Conservation (phyloP, 2,797 vertebrate genomes). For the Gambusia yucatana region DNA sequence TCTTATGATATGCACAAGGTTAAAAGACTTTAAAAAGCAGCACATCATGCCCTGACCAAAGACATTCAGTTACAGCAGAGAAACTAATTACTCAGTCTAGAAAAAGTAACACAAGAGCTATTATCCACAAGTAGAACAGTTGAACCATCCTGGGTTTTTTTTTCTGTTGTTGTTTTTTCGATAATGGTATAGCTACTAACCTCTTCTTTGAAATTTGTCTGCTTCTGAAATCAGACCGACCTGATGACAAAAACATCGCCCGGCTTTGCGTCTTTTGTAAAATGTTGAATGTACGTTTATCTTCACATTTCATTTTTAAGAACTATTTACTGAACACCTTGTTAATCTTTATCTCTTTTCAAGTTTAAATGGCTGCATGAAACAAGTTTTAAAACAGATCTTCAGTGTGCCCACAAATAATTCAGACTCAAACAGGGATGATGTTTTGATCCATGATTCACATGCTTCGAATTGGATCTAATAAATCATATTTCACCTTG, state of each 20-base stretch:
- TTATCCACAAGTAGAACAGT: neutral
- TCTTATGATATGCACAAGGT: neutral
- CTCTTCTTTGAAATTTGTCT: neutral
- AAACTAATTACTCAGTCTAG: neutral
- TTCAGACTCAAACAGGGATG: neutral
- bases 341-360: neutral
- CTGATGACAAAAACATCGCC: fast-evolving
- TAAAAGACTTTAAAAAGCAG: neutral
- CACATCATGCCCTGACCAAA: neutral
- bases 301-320: neutral
- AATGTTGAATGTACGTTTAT: neutral
- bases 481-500: neutral
- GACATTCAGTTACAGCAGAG: neutral
- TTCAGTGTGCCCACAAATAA: neutral
- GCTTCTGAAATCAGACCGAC: neutral
- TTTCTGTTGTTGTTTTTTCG: neutral
- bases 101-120: neutral
- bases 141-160: too few relatives aligned
- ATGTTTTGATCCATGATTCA: neutral
- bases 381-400: neutral
- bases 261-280: neutral
- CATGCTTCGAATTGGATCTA: neutral
- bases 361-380: neutral
- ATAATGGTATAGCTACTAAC: neutral
- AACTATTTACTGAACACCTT: neutral